Evolutionary conservation across 2,113 vertebrate species (phyloP).

Genomic region (Balaeniceps rex): DNA sequence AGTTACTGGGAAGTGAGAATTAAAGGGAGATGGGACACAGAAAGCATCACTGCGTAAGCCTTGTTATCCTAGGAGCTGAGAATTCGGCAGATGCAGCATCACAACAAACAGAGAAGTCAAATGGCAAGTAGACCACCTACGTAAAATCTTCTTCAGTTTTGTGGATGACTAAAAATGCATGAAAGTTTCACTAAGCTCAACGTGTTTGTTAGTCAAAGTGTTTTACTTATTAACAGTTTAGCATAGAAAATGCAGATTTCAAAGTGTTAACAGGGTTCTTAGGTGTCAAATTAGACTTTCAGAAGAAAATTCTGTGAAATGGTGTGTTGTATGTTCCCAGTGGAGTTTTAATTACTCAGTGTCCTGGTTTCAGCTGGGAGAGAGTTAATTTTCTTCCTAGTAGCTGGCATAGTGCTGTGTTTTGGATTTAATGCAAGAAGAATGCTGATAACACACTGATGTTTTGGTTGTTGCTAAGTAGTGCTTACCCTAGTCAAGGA

Average conservation of each 20-base stretch:
- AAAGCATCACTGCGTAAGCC: neutral
- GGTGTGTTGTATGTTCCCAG: neutral
- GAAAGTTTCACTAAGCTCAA: neutral
- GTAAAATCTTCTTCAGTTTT: neutral
- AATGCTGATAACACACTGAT: no score
- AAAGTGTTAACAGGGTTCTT: neutral
- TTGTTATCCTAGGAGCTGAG: neutral
- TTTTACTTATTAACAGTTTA: slow-evolving; percentile 16
- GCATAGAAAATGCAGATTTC: slow-evolving; percentile 9
- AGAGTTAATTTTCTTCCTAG: no score
- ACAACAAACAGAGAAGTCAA: neutral
- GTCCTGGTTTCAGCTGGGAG: no score
- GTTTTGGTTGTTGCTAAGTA: no score
- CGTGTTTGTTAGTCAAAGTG: slow-evolving; percentile 28
- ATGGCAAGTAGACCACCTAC: neutral
- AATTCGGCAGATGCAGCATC: neutral
- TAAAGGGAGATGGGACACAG: neutral
- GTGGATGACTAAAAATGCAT: neutral
- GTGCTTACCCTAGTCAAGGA: no score
- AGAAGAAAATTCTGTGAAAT: slow-evolving; percentile 35
- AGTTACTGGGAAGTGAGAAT: neutral
- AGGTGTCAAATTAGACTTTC: neutral
- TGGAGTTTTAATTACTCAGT: neutral
- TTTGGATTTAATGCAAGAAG: no score
- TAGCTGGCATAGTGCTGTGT: no score